Evolutionary conservation across 2,888 invertebrate species (phyloP), one percentile per base, ranked within the genome.

Genomic region (Trileptium ribeirensis): DNA sequence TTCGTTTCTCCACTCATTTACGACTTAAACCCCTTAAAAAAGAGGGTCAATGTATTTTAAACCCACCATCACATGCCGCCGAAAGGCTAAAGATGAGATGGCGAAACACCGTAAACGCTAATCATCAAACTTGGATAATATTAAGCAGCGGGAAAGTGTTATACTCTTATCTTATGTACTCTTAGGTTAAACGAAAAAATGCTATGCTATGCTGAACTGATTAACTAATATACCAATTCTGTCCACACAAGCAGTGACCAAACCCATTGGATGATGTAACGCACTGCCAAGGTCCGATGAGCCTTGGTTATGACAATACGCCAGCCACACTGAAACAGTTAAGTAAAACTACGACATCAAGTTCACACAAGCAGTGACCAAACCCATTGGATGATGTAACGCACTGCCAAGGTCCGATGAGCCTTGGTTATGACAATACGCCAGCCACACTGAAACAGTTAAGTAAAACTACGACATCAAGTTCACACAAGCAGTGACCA

Each of bases 201-300:
- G 74, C 19, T 74, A 39, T 67, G 33, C 78, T 67, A 29, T 36
- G 34, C 34, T 31, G 51, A 51, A 36, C n/a, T 40, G 80, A 81
- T 34, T 78, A 80, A 88, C 79, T 90, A 90, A 3, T 84, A 83
- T 77, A 89, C 89, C 91, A 81, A 94, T 92, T 87, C 92, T 91
- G 87, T 94, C 94, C 0, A 94, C 93, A 1, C 93, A 89, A 67
- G 92, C 93, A 0, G 94, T 94, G 0, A 94, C 94, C 85, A 94
- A 91, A 0, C 92, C 92, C 84, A 89, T 83, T 0, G 89, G 89
- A 33, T 88, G 87, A 79, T 87, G 88, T 2, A 90, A 90, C 36
- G 90, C 88, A 67, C 83, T 83, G n/a, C 91, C 91, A n/a, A 91
- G 88, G 33, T 91, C 91, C 70, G 93, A 92, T 2, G 81, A 79